These are phyloP conservation scores for Chrysolina haemoptera DNA, from an alignment of 2,888 invertebrate species.

Conservation along the genomic window DNA sequence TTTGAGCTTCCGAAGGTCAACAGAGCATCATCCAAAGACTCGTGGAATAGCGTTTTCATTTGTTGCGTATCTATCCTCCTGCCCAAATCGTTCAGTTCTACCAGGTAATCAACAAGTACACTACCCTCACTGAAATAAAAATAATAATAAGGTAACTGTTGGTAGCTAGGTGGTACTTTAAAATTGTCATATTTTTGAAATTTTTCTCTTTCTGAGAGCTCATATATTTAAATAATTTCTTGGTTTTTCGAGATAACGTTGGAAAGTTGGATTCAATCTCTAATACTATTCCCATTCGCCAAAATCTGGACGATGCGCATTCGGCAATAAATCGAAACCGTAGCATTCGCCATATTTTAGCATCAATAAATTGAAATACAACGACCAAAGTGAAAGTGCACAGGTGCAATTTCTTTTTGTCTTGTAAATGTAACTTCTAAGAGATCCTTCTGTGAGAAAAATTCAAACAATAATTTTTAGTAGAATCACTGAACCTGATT, in stretches of 20 bases:
- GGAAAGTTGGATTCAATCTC: background rate
- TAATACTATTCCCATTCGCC: background rate
- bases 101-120: slow-evolving; percentile 89
- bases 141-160: background rate
- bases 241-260: too few relatives aligned
- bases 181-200: background rate
- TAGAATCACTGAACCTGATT: too few relatives aligned
- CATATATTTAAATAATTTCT: too few relatives aligned
- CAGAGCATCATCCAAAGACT: slow-evolving; percentile 71
- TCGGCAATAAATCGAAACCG: background rate
- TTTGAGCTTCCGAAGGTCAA: slow-evolving; percentile 59
- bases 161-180: too few relatives aligned
- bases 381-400: too few relatives aligned
- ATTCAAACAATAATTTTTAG: too few relatives aligned
- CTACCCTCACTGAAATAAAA: slow-evolving; percentile 81
- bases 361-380: background rate
- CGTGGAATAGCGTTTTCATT: slow-evolving; percentile 80
- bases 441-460: too few relatives aligned
- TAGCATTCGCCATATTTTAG: background rate
- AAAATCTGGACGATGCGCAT: background rate
- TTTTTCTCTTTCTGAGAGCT: background rate
- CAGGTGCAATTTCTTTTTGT: too few relatives aligned
- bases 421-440: too few relatives aligned
- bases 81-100: slow-evolving; percentile 84
- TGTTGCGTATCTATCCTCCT: slow-evolving; percentile 80